A percentile compares a stretch with the other conserved stretches of the same genome.
phyloP scores from a whole-genome alignment of 2,113 vertebrate species.

The Tringa solitaria region DNA sequence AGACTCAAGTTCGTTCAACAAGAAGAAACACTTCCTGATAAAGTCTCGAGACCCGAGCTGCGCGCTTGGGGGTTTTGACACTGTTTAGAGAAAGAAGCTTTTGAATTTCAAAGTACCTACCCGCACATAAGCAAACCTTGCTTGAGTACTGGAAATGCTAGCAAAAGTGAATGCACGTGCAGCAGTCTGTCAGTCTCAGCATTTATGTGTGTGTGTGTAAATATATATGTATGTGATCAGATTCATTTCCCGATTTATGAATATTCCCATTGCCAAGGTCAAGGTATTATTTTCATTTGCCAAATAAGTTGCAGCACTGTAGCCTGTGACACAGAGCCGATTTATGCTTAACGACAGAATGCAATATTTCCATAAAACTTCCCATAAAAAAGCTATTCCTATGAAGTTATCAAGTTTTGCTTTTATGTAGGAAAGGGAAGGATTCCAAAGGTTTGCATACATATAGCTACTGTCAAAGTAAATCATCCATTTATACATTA shows the following conservation, averaged over 20 bases:
- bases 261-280: neutral
- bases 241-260: neutral
- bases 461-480: neutral
- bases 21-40: neutral
- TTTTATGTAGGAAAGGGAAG: neutral
- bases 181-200: neutral
- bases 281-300: neutral
- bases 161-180: neutral
- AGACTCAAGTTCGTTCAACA: neutral
- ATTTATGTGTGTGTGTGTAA: neutral
- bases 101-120: neutral
- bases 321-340: neutral
- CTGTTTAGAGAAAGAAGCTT: neutral
- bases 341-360: neutral
- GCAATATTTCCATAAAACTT: conserved; percentile 28
- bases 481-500: neutral
- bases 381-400: conserved; percentile 14
- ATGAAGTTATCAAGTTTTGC: neutral
- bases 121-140: neutral
- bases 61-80: neutral
- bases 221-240: neutral
- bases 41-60: neutral
- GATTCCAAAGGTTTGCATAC: conserved; percentile 12
- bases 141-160: neutral
- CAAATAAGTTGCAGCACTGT: neutral